Percentiles rank a stretch among this genome's conserved stretches.
These are phyloP conservation scores for Neolamprologus tretocephalus DNA, from an alignment of 2,113 vertebrate species.

Conservation along the genomic window DNA sequence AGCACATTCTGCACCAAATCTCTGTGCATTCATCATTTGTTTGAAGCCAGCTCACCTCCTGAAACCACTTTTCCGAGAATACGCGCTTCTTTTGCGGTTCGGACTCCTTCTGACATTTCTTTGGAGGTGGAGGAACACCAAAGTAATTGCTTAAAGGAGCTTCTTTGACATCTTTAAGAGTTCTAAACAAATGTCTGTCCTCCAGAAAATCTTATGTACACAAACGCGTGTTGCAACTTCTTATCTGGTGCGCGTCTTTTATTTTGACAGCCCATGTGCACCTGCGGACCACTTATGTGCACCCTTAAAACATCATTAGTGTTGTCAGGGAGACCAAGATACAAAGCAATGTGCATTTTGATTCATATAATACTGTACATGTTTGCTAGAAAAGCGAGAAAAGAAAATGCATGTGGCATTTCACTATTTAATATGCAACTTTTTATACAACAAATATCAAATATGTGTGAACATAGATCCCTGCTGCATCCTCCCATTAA, in stretches of 20 bases:
- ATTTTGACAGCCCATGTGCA: neutral
- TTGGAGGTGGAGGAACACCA: neutral
- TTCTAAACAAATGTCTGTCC: neutral
- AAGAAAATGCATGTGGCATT: neutral
- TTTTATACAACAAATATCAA: neutral
- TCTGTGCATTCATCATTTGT: neutral
- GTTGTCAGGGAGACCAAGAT: neutral
- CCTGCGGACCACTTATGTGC: neutral
- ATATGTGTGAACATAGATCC: neutral
- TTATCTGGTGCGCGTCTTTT: neutral
- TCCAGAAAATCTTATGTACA: neutral
- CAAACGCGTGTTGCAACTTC: fast-evolving
- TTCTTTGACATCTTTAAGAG: neutral
- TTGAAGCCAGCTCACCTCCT: neutral
- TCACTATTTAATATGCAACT: neutral
- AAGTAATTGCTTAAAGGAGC: neutral
- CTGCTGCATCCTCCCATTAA: neutral
- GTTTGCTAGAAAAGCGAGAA: neutral
- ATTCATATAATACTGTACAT: neutral
- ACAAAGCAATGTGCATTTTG: neutral
- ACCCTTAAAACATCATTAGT: neutral
- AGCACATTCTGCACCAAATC: neutral
- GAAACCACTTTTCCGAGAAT: neutral
- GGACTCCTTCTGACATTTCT: neutral
- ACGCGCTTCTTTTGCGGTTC: fast-evolving